Percentiles rank a stretch among this genome's conserved stretches.
Conservation (phyloP, 30 jellyfish, hydroid and myxozoan species). For the Aurelia sp. region DNA sequence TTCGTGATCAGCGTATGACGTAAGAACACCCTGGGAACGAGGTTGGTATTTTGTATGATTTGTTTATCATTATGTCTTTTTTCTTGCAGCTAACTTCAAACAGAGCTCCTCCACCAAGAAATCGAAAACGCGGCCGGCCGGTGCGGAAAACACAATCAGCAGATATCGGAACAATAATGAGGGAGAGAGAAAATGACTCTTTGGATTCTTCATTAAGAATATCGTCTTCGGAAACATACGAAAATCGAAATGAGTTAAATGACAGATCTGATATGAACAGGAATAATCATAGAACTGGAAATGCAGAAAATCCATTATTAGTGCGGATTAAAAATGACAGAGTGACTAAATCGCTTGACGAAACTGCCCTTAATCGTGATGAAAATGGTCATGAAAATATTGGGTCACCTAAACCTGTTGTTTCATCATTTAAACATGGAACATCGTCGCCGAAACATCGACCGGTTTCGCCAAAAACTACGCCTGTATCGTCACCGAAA, state of each 20-base stretch:
- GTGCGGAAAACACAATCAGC: constrained; percentile 46
- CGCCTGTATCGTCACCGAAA: too few species aligned
- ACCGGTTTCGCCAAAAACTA: too few species aligned
- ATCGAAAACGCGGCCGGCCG: not conserved
- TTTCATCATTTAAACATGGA: constrained; percentile 3
- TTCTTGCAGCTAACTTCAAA: constrained; percentile 57
- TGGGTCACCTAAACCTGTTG: not conserved
- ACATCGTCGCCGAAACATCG: too few species aligned
- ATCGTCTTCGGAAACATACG: not conserved
- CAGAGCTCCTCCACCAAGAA: constrained; percentile 74
- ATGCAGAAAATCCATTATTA: constrained; percentile 56
- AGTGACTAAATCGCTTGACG: constrained; percentile 23
- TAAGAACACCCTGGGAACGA: too few species aligned
- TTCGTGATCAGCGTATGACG: too few species aligned
- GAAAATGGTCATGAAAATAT: not conserved
- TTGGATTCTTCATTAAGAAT: not conserved
- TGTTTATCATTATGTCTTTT: not conserved
- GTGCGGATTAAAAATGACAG: constrained; percentile 54
- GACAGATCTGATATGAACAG: not conserved
- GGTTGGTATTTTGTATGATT: too few species aligned
- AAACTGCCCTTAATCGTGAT: not conserved
- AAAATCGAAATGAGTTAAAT: not conserved
- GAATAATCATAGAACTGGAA: constrained; percentile 2
- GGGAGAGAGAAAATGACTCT: not conserved
- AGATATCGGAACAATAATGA: constrained; percentile 29